A percentile compares a stretch with the other conserved stretches of the same genome.
phyloP scores from a whole-genome alignment of 2,888 invertebrate species.

The Anagyrus pseudococci region DNA sequence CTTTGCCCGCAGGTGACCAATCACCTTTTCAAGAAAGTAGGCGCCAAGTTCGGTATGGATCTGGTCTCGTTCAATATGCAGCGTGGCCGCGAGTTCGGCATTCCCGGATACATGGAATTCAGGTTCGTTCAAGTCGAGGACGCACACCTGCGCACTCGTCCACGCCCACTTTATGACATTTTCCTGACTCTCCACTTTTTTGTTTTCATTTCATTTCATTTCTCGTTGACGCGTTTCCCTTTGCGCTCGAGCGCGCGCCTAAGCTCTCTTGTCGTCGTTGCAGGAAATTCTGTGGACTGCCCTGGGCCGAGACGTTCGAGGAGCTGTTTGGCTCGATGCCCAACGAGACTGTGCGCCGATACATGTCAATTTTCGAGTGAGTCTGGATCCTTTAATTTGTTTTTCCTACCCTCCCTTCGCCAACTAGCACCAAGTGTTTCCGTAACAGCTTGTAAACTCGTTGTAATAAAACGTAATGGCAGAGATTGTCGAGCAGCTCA shows the following conservation, averaged over 20 bases:
- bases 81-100: conserved; percentile 88
- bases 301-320: conserved; percentile 78
- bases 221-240: not conserved
- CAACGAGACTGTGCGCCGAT: conserved; percentile 84
- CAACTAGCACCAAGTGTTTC: too few species aligned
- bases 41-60: conserved; percentile 85
- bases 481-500: too few species aligned
- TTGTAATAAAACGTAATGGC: too few species aligned
- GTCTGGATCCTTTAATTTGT: conserved; percentile 53
- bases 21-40: conserved; percentile 86
- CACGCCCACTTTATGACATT: conserved; percentile 22
- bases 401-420: not conserved
- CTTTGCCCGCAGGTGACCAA: conserved; percentile 80
- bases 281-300: conserved; percentile 86
- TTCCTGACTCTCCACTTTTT: not conserved
- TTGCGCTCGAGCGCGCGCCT: not conserved
- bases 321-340: conserved; percentile 88
- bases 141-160: not conserved
- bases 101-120: conserved; percentile 93
- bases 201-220: not conserved
- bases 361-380: conserved; percentile 83
- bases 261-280: conserved; percentile 25
- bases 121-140: conserved; percentile 57
- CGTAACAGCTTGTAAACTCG: too few species aligned
- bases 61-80: conserved; percentile 93